Conservation (phyloP, 2,888 invertebrate species). For the Creontiades dilutus region DNA sequence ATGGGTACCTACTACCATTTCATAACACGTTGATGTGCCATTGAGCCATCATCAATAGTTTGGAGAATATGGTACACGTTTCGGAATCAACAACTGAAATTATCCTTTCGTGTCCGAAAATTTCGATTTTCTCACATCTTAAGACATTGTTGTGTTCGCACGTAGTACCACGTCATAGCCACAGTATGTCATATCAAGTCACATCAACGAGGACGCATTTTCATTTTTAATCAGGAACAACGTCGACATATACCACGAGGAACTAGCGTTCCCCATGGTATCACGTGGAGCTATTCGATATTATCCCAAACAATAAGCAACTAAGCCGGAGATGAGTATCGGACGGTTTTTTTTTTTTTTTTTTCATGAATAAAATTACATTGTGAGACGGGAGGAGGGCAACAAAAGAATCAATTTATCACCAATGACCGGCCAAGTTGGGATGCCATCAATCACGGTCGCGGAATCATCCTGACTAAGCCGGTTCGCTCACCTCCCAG, state of each 20-base stretch:
- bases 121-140: too few species aligned
- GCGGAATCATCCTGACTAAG: conserved; percentile 19
- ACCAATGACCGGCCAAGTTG: conserved; percentile 5
- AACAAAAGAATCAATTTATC: conserved; percentile 46
- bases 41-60: too few species aligned
- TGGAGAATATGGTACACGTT: too few species aligned
- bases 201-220: too few species aligned
- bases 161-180: too few species aligned
- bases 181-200: too few species aligned
- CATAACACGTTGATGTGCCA: too few species aligned
- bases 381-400: conserved; percentile 7
- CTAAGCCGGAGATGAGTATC: conserved; percentile 6
- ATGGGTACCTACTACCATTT: too few species aligned
- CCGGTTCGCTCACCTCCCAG: conserved; percentile 1
- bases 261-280: neutral
- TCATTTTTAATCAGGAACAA: neutral
- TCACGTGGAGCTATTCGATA: neutral
- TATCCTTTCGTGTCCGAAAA: too few species aligned
- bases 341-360: neutral
- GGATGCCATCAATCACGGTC: conserved; percentile 40
- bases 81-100: too few species aligned
- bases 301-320: conserved; percentile 5
- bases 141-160: too few species aligned
- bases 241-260: neutral
- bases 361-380: conserved; percentile 34